A percentile compares a stretch with the other conserved stretches of the same genome.
These are phyloP conservation scores for Telmatochromis sp. DNA, from an alignment of 2,113 vertebrate species.

Conservation along the genomic window DNA sequence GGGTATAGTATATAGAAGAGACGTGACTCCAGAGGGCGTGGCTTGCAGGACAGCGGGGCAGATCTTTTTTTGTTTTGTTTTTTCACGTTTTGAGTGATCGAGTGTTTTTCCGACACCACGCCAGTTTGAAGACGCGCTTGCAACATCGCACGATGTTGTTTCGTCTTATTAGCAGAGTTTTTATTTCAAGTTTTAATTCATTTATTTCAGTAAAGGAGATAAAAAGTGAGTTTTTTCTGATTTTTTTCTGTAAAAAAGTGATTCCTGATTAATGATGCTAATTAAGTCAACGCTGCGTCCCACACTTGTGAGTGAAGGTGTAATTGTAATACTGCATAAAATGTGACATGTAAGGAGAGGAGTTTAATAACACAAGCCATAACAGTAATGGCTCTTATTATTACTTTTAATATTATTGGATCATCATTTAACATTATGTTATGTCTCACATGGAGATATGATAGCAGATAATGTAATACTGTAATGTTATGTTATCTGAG, in stretches of 20 bases:
- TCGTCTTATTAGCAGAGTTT: not conserved
- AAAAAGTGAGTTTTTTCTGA: not conserved
- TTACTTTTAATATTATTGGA: not conserved
- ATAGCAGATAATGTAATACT: slow-evolving; percentile 14
- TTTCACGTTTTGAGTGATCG: not conserved
- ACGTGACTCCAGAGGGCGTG: not conserved
- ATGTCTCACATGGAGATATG: not conserved
- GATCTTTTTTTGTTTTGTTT: not conserved
- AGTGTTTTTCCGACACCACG: not conserved
- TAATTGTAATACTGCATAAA: not conserved
- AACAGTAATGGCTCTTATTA: not conserved
- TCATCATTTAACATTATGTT: slow-evolving; percentile 16
- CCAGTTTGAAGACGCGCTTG: not conserved
- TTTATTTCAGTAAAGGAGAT: not conserved
- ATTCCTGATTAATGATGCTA: not conserved
- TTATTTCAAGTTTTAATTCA: not conserved
- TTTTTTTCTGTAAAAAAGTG: not conserved
- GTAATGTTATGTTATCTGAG: slow-evolving; percentile 7
- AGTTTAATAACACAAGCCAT: not conserved
- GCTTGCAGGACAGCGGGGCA: not conserved
- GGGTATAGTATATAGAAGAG: not conserved
- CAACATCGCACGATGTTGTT: not conserved
- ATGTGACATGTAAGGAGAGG: not conserved
- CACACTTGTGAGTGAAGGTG: not conserved
- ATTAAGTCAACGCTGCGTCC: not conserved